A percentile compares a stretch with the other conserved stretches of the same genome.
phyloP scores from a whole-genome alignment of 1,140 invertebrate species.

The Saxidomus purpurata region DNA sequence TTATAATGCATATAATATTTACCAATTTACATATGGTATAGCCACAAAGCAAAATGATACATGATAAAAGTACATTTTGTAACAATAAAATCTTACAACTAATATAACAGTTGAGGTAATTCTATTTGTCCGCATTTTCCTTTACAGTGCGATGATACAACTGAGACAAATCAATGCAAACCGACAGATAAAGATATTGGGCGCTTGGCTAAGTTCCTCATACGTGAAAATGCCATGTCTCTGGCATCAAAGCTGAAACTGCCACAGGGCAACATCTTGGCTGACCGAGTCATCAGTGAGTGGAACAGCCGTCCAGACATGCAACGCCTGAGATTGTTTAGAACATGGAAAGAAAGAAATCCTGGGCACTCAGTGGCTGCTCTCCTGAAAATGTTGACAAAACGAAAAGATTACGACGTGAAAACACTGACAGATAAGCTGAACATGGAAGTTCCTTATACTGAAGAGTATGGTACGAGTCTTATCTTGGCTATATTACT shows the following conservation, averaged over 20 bases:
- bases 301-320: background rate
- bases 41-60: too few species aligned
- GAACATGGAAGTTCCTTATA: background rate
- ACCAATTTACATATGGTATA: too few species aligned
- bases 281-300: background rate
- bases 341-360: background rate
- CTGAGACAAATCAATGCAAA: background rate
- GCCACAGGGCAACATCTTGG: background rate
- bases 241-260: background rate
- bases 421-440: background rate
- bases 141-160: background rate
- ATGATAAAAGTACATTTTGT: too few species aligned
- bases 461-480: background rate
- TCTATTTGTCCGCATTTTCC: too few species aligned
- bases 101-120: too few species aligned
- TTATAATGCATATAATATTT: too few species aligned
- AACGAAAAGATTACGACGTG: background rate
- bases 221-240: background rate
- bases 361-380: background rate
- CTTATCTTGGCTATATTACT: too few species aligned
- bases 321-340: conserved; percentile 2
- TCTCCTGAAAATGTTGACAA: background rate
- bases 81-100: too few species aligned
- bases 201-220: background rate
- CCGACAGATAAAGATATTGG: conserved; percentile 1